Evolutionary conservation across 2,113 vertebrate genomes (phyloP).

Genomic region (Nothobranchius kuhntae): DNA sequence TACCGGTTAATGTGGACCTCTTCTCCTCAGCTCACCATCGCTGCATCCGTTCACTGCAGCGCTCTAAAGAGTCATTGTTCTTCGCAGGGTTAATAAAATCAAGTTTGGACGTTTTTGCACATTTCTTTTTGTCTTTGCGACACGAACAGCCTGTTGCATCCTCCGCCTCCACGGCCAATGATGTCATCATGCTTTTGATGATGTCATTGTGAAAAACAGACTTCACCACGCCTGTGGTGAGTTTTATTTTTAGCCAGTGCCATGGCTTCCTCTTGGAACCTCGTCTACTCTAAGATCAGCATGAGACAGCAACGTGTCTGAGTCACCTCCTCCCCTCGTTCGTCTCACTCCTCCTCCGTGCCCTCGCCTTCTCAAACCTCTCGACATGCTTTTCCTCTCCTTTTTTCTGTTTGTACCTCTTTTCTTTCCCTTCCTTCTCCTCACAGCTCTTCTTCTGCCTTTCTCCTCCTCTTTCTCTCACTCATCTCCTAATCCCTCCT

Average conservation of each 20-base stretch:
- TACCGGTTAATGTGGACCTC: too few relatives aligned
- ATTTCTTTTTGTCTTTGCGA: too few relatives aligned
- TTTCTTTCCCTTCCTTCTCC: conserved; percentile 37
- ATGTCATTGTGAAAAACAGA: conserved; percentile 14
- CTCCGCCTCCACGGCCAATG: conserved; percentile 4
- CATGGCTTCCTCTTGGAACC: conserved; percentile 55
- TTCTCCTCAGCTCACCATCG: too few relatives aligned
- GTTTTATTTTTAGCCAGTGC: conserved; percentile 38
- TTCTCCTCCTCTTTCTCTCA: conserved; percentile 62
- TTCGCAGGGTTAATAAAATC: too few relatives aligned
- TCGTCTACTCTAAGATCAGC: conserved; percentile 54
- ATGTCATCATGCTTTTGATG: conserved; percentile 17
- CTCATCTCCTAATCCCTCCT: conserved; percentile 75
- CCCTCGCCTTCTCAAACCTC: conserved; percentile 38
- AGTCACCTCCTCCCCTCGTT: conserved; percentile 50
- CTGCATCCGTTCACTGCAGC: too few relatives aligned
- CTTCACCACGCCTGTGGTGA: conserved; percentile 21
- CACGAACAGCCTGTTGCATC: too few relatives aligned
- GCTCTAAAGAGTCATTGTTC: too few relatives aligned
- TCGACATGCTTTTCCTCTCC: conserved; percentile 22
- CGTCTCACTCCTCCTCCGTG: conserved; percentile 37
- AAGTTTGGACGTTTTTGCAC: too few relatives aligned
- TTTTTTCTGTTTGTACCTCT: conserved; percentile 45
- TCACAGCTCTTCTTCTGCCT: conserved; percentile 52
- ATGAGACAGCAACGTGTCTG: conserved; percentile 56